These are phyloP conservation scores for Graphium colonna DNA, from an alignment of 2,888 invertebrate species.

Conservation along the genomic window DNA sequence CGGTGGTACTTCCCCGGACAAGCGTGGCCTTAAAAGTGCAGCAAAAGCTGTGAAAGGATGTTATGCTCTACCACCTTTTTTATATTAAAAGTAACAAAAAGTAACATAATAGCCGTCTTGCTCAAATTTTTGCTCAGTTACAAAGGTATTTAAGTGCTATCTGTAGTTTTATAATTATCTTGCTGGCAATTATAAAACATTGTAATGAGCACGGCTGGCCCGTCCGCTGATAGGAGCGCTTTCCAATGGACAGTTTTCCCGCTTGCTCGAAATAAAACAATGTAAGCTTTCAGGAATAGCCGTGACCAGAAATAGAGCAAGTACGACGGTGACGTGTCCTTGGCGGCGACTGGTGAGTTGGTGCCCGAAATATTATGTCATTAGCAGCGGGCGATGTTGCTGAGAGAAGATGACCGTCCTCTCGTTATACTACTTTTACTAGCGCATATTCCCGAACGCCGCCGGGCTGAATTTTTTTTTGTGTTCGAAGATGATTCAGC, in stretches of 20 bases:
- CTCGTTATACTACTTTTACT: neutral
- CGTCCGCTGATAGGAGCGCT: constrained; percentile 45
- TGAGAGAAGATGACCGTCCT: constrained; percentile 24
- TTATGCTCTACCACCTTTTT: too few relatives aligned
- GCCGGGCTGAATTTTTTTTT: neutral
- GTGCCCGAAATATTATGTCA: constrained; percentile 66
- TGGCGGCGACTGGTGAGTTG: constrained; percentile 47
- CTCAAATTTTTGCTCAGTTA: too few relatives aligned
- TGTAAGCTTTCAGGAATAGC: constrained; percentile 75
- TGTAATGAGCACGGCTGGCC: constrained; percentile 19
- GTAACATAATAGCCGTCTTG: too few relatives aligned
- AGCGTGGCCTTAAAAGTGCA: too few relatives aligned
- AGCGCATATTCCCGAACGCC: neutral
- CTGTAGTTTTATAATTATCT: neutral
- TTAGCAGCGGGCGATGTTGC: constrained; percentile 40
- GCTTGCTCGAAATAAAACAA: constrained; percentile 70
- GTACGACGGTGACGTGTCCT: constrained; percentile 68
- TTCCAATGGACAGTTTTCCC: constrained; percentile 62
- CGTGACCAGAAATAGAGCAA: constrained; percentile 61
- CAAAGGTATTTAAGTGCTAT: too few relatives aligned
- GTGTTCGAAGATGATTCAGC: neutral
- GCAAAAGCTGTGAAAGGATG: too few relatives aligned
- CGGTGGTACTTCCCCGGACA: too few relatives aligned
- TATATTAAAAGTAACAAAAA: too few relatives aligned
- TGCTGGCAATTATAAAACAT: neutral